Evolutionary conservation across 2,113 vertebrate species (phyloP).

Genomic region (Lichenostomus cassidix): DNA sequence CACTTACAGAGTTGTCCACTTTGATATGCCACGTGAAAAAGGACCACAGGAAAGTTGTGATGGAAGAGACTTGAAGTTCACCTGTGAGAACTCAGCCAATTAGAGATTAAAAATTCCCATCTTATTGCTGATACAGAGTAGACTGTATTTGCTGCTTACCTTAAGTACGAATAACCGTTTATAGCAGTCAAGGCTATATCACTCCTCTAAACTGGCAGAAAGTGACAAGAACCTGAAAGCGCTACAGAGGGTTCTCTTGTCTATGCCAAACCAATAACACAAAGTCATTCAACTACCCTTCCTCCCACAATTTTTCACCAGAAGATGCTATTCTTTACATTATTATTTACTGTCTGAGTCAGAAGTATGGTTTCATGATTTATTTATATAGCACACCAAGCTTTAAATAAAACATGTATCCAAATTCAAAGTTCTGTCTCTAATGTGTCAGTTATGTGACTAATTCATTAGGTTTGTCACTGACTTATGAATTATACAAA

Average conservation of each 20-base stretch:
- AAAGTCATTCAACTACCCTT: conserved; percentile 34
- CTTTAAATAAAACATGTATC: conserved; percentile 67
- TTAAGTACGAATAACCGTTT: neutral
- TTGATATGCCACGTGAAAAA: neutral
- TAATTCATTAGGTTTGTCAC: conserved; percentile 70
- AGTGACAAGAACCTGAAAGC: neutral
- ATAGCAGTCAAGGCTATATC: neutral
- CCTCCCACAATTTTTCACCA: neutral
- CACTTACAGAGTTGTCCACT: neutral
- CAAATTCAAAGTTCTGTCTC: conserved; percentile 33
- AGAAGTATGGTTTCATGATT: conserved; percentile 60
- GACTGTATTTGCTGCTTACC: neutral
- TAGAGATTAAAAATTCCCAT: neutral
- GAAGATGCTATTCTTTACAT: conserved; percentile 39
- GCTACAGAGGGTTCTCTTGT: neutral
- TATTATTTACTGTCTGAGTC: conserved; percentile 64
- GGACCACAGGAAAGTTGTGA: neutral
- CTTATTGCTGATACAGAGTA: neutral
- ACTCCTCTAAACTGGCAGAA: neutral
- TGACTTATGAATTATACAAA: conserved; percentile 63
- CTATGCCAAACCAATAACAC: neutral
- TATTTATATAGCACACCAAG: conserved; percentile 44
- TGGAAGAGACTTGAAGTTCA: neutral
- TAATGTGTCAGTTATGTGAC: conserved; percentile 62
- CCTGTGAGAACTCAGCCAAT: neutral